Conservation (phyloP, 2,113 vertebrate species). For the Lophotis ruficrista region DNA sequence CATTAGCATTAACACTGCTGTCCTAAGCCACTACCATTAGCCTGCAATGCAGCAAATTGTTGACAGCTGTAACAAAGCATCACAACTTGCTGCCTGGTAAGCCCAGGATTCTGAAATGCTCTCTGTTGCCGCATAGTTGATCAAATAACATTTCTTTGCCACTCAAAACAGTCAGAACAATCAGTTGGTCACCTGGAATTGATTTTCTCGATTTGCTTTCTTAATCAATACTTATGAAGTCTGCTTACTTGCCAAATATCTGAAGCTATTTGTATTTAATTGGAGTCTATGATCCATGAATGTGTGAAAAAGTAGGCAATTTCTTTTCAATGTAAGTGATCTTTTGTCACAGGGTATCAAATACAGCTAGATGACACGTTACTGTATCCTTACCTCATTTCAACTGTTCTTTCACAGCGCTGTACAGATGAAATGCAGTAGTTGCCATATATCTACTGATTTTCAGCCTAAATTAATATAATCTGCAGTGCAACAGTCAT, state of each 20-base stretch:
- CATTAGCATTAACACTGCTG: background rate
- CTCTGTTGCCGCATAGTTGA: background rate
- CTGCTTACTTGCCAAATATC: background rate
- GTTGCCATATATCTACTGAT: background rate
- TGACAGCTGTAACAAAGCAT: slow-evolving; percentile 64
- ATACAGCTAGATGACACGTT: background rate
- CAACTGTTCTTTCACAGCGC: background rate
- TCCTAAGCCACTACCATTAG: slow-evolving; percentile 29
- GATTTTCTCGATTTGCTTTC: background rate
- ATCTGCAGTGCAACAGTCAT: slow-evolving; percentile 28
- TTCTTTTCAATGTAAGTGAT: background rate
- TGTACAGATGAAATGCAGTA: background rate
- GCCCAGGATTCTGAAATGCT: slow-evolving; percentile 15
- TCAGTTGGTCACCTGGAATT: background rate
- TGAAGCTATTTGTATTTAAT: background rate
- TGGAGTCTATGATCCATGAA: background rate
- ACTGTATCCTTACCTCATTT: background rate
- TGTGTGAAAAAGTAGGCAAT: background rate
- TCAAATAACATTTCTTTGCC: background rate
- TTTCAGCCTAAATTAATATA: slow-evolving; percentile 25
- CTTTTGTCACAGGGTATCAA: background rate
- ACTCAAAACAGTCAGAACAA: background rate
- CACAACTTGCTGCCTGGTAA: slow-evolving; percentile 20
- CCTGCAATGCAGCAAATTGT: slow-evolving; percentile 63
- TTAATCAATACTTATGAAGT: background rate